phyloP scores from a whole-genome alignment of 2,888 invertebrate species.

The Bembecia ichneumoniformis region DNA sequence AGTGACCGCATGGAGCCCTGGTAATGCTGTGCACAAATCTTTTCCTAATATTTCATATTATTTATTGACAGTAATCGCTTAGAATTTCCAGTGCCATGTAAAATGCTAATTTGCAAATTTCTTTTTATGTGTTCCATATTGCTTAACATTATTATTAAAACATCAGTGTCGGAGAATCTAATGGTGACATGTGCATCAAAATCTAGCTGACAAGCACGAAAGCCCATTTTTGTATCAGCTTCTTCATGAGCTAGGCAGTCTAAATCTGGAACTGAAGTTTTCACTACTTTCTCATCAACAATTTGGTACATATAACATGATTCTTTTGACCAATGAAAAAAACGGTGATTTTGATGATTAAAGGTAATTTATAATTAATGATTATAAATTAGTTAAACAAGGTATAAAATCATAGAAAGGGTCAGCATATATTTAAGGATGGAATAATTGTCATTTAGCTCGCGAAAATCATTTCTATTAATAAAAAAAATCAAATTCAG shows the following conservation, averaged over 20 bases:
- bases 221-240: slow-evolving; percentile 6
- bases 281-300: slow-evolving; percentile 3
- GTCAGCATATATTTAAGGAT: too few relatives aligned
- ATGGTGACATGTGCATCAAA: slow-evolving; percentile 2
- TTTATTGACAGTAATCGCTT: slow-evolving; percentile 13
- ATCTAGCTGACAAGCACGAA: slow-evolving; percentile 4
- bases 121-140: slow-evolving; percentile 7
- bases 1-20: slow-evolving; percentile 23
- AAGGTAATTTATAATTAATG: too few relatives aligned
- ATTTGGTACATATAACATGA: slow-evolving; percentile 8
- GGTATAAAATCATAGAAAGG: too few relatives aligned
- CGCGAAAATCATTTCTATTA: too few relatives aligned
- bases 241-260: slow-evolving; percentile 5
- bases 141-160: slow-evolving; percentile 9
- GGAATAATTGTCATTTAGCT: too few relatives aligned
- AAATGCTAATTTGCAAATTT: slow-evolving; percentile 11
- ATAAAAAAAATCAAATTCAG: too few relatives aligned
- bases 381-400: too few relatives aligned
- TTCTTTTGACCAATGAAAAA: slow-evolving; percentile 9
- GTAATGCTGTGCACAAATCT: slow-evolving; percentile 15
- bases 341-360: too few relatives aligned
- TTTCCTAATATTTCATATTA: slow-evolving; percentile 16
- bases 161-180: slow-evolving; percentile 8
- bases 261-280: not conserved
- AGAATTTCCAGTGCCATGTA: slow-evolving; percentile 12